These are phyloP conservation scores for Pogonomyrmex barbatus DNA, from an alignment of 1,140 invertebrate species.

Conservation along the genomic window DNA sequence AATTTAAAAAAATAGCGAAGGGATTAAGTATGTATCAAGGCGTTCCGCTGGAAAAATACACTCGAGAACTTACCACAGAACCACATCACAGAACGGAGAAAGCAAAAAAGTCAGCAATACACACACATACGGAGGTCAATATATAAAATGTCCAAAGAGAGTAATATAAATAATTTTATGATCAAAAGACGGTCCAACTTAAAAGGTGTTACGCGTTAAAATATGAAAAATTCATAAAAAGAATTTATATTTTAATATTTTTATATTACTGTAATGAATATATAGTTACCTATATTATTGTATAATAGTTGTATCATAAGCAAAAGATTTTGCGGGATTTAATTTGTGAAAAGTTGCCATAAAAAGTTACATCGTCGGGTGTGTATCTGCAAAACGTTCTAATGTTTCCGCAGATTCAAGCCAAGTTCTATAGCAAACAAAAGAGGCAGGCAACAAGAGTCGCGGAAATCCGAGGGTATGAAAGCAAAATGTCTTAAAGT, in stretches of 20 bases:
- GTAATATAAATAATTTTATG: too few species aligned
- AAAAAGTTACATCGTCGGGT: constrained; percentile 29
- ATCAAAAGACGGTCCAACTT: too few species aligned
- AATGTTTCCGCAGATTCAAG: constrained; percentile 19
- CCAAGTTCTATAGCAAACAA: constrained; percentile 41
- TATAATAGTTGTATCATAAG: background rate
- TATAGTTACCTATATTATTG: background rate
- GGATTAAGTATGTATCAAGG: too few species aligned
- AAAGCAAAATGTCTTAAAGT: constrained; percentile 12
- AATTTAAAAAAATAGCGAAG: too few species aligned
- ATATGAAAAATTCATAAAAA: too few species aligned
- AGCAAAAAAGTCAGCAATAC: too few species aligned
- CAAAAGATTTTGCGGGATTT: constrained; percentile 28
- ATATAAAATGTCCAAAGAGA: too few species aligned
- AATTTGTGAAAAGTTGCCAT: constrained; percentile 18
- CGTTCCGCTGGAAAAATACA: too few species aligned
- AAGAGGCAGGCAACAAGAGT: constrained; percentile 31
- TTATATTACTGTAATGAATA: background rate
- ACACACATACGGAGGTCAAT: too few species aligned
- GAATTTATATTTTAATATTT: background rate
- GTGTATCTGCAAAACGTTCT: constrained; percentile 18
- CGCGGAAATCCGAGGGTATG: constrained; percentile 28
- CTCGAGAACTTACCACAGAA: too few species aligned
- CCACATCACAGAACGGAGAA: too few species aligned
- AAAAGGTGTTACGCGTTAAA: too few species aligned